Evolutionary conservation across 2,113 vertebrate genomes (phyloP).

Genomic region (Columbina picui): DNA sequence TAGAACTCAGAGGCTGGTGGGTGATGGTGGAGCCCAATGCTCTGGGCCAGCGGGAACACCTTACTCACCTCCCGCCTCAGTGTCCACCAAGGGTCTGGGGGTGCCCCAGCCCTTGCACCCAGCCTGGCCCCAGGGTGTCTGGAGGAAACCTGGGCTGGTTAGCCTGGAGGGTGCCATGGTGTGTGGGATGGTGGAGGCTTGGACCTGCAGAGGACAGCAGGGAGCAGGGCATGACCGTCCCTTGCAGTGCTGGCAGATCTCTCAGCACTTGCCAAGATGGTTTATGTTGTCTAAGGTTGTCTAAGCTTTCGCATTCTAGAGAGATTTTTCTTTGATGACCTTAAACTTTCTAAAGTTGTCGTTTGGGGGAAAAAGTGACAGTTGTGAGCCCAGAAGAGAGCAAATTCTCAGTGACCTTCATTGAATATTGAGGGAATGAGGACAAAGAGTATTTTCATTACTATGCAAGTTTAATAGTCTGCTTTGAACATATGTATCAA

Average conservation of each 20-base stretch:
- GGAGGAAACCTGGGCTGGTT: not conserved
- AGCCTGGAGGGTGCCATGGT: not conserved
- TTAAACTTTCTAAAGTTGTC: not conserved
- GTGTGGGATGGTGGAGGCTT: accelerated
- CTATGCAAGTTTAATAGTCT: not conserved
- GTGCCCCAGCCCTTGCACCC: not conserved
- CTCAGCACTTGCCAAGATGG: not conserved
- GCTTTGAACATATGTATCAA: not conserved
- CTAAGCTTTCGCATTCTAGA: not conserved
- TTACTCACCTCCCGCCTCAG: accelerated
- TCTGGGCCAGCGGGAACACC: not conserved
- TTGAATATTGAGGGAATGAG: not conserved
- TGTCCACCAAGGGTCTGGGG: not conserved
- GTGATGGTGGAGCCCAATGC: accelerated
- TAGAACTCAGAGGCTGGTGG: not conserved
- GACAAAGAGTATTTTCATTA: not conserved
- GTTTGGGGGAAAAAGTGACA: not conserved
- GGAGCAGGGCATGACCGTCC: not conserved
- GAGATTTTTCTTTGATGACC: not conserved
- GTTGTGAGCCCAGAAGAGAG: not conserved
- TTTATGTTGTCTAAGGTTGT: not conserved
- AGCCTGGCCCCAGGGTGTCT: not conserved
- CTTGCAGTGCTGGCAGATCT: accelerated
- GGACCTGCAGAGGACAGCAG: not conserved
- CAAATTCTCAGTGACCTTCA: not conserved